Percentiles rank a stretch among this genome's conserved stretches.
phyloP scores from a whole-genome alignment of 2,797 vertebrate genomes.

The Sebastes glaucus region DNA sequence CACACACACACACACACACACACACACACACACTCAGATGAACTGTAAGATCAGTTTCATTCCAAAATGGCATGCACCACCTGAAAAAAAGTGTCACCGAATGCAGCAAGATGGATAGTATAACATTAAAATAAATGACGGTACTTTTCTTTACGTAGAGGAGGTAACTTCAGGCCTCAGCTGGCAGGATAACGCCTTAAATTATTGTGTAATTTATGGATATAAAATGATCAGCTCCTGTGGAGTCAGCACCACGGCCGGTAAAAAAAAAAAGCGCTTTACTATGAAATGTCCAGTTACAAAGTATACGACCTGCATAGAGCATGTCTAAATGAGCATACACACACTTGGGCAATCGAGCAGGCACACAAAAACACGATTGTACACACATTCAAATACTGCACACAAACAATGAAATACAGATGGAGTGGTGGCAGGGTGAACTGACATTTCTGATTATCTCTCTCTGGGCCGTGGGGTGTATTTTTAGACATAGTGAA shows the following conservation, averaged over 20 bases:
- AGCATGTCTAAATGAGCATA: too few species aligned
- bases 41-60: too few species aligned
- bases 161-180: neutral
- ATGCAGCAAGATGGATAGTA: neutral
- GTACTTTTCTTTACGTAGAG: neutral
- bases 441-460: neutral
- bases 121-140: neutral
- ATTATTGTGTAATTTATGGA: neutral
- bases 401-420: neutral
- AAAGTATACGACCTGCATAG: neutral
- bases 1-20: too few species aligned
- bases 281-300: neutral
- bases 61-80: neutral
- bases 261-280: neutral
- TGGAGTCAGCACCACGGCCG: neutral
- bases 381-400: neutral
- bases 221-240: neutral
- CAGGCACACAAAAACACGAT: neutral
- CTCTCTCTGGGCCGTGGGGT: neutral
- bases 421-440: neutral
- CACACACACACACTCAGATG: too few species aligned
- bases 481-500: slow-evolving; percentile 4
- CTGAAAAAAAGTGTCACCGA: neutral
- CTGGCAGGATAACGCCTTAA: neutral
- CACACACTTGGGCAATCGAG: neutral